Evolutionary conservation across 92 coral and sea anemone species (phyloP), one percentile per base, ranked within the genome.

Genomic region (Pocillopora grandis): DNA sequence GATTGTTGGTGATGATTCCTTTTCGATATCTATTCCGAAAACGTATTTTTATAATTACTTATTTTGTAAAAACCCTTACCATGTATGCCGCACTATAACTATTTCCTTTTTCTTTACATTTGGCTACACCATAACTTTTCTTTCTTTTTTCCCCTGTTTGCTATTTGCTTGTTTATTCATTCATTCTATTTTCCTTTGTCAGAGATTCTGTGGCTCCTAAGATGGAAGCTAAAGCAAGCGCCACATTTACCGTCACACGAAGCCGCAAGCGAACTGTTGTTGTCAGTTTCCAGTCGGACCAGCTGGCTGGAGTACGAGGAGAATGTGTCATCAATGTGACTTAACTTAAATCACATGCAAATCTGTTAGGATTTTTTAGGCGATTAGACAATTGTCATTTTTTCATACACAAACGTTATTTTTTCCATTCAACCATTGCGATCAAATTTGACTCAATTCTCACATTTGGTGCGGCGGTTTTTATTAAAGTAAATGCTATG

Each of bases 231-330:
- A 70, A 87, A 58, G 87, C 77, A 21, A 66, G 75, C 11, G 85
- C 81, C 3, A 78, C 82, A 1, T 58, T 93, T 62, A 80, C 80
- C 62, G 84, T 88, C 10, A 10, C 37, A 1, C 70, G 87, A 16
- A 60, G 76, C 19, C 84, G 92, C 7, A 81, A n/a, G 59, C 85
- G 93, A 19, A 58, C 75, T 13, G 82, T 93, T 72, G 93, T 82
- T 52, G 95, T 88, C 19, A 87, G 87, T 60, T 93, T 93, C 80
- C 67, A 75, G 62, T 91, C 88, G 10, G 93, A 93, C 72, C 93
- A 91, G 84, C 48, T 93, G 55, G 36, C 82, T 62, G 97, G 94
- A 31, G 87, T 91, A 3, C 81, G 91, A 52, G 95, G 93, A 19
- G 90, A 89, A 52, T 83, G 80, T 57, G 35, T 72, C 12, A 69